These are phyloP conservation scores for Scolopax rusticola DNA, from an alignment of 2,797 vertebrate species.

Conservation along the genomic window DNA sequence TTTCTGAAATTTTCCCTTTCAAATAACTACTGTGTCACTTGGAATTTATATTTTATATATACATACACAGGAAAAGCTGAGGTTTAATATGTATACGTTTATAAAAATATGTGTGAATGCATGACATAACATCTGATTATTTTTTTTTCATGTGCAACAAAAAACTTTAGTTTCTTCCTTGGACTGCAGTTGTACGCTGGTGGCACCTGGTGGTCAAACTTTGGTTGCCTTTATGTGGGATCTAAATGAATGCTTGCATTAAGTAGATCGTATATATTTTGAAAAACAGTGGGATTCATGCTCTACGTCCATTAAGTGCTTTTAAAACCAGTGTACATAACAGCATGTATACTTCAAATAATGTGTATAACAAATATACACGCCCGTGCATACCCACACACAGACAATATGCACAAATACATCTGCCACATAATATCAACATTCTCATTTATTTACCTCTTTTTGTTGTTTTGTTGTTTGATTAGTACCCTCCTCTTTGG, in stretches of 20 bases:
- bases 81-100: background rate
- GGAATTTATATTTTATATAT: background rate
- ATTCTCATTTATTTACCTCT: background rate
- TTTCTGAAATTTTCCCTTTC: background rate
- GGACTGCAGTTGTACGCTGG: background rate
- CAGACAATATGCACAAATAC: background rate
- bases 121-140: background rate
- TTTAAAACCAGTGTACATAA: background rate
- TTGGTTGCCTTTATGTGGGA: background rate
- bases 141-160: background rate
- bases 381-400: rapidly evolving
- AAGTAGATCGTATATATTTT: background rate
- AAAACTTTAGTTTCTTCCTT: background rate
- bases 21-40: background rate
- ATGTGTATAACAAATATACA: background rate
- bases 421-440: background rate
- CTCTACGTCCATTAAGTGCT: background rate
- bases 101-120: background rate
- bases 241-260: background rate
- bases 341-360: background rate
- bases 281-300: background rate
- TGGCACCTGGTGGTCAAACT: background rate
- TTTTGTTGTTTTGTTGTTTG: background rate
- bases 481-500: background rate
- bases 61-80: background rate